A percentile compares a stretch with the other conserved stretches of the same genome.
Evolutionary conservation across 1,140 invertebrate species (phyloP).

Genomic region (Brachionus koreanus): DNA sequence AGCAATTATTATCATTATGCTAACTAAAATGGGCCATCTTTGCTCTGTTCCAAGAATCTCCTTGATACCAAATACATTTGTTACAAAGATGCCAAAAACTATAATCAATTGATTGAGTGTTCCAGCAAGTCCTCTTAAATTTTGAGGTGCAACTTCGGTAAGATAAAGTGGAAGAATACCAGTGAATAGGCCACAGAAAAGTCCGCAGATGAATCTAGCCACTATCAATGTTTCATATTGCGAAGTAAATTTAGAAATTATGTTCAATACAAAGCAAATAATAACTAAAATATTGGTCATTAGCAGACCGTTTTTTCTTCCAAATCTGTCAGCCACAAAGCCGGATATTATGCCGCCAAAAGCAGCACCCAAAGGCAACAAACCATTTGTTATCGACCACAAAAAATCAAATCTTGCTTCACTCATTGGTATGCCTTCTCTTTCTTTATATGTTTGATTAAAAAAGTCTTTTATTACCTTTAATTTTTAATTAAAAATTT

Average conservation of each 20-base stretch:
- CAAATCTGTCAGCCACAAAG: conserved; percentile 69
- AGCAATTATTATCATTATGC: conserved; percentile 81
- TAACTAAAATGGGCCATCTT: conserved; percentile 70
- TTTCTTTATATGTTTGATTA: not conserved
- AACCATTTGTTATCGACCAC: conserved; percentile 69
- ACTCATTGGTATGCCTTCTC: not conserved
- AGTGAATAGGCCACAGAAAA: conserved; percentile 50
- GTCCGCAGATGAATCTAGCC: conserved; percentile 62
- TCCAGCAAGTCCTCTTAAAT: conserved; percentile 74
- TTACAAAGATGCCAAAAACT: conserved; percentile 75
- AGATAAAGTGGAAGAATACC: conserved; percentile 80
- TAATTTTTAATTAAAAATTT: not conserved
- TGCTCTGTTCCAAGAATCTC: conserved; percentile 66
- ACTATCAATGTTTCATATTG: conserved; percentile 73
- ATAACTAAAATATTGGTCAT: conserved; percentile 19
- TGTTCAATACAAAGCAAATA: not conserved
- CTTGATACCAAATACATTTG: conserved; percentile 64
- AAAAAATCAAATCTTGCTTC: conserved; percentile 13
- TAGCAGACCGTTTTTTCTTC: conserved; percentile 50
- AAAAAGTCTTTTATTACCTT: conserved; percentile 26
- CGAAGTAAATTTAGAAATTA: conserved; percentile 3
- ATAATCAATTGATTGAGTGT: conserved; percentile 81
- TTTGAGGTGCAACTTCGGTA: conserved; percentile 76
- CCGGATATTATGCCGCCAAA: conserved; percentile 76
- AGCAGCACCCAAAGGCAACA: conserved; percentile 86